These are phyloP conservation scores for Drosophila malerkotliana DNA, from an alignment of 1,140 invertebrate species.

Conservation along the genomic window DNA sequence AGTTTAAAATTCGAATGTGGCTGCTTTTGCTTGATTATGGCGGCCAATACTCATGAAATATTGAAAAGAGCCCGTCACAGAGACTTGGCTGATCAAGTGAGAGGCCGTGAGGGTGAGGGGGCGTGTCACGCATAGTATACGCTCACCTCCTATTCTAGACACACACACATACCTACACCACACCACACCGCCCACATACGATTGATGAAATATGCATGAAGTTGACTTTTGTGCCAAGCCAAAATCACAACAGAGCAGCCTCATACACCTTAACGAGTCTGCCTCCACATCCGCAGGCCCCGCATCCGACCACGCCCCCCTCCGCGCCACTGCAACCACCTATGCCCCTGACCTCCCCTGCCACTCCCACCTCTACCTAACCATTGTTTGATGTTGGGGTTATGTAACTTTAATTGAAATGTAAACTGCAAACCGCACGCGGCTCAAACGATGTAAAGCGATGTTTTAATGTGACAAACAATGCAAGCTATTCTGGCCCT, in stretches of 20 bases:
- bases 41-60: slow-evolving; percentile 76
- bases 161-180: neutral
- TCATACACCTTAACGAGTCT: slow-evolving; percentile 40
- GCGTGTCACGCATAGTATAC: slow-evolving; percentile 41
- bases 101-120: slow-evolving; percentile 8
- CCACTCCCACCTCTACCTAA: neutral
- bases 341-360: no score
- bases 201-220: slow-evolving; percentile 80
- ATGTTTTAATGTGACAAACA: slow-evolving; percentile 73
- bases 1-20: slow-evolving; percentile 61
- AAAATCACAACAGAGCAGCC: slow-evolving; percentile 70
- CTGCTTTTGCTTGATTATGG: slow-evolving; percentile 67
- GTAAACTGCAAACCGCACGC: slow-evolving; percentile 75
- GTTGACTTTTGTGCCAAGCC: slow-evolving; percentile 75
- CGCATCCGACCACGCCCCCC: neutral
- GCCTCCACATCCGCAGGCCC: slow-evolving; percentile 18
- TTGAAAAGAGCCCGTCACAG: slow-evolving; percentile 63
- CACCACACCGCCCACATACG: slow-evolving; percentile 6
- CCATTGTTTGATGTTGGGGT: slow-evolving; percentile 64
- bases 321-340: slow-evolving; percentile 5
- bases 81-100: slow-evolving; percentile 50
- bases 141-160: neutral
- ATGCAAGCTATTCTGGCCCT: slow-evolving; percentile 28
- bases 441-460: slow-evolving; percentile 71
- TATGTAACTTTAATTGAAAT: slow-evolving; percentile 81